Evolutionary conservation across 2,113 vertebrate genomes (phyloP).

Genomic region (Cavia aperea): DNA sequence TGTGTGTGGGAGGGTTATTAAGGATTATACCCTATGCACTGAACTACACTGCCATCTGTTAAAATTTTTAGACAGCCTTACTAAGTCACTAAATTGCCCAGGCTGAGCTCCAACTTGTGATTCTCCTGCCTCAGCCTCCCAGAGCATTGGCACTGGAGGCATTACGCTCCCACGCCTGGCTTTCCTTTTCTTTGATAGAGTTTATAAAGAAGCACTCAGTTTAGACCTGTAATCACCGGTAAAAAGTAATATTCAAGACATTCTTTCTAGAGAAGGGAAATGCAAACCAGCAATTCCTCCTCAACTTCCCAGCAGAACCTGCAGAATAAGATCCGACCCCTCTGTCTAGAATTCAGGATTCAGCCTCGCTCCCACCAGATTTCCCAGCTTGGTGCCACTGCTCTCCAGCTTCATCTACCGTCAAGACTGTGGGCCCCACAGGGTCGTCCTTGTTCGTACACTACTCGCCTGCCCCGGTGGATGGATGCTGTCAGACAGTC

Average conservation of each 20-base stretch:
- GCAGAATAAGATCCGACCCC: background rate
- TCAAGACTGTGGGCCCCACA: background rate
- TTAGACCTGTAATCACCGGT: background rate
- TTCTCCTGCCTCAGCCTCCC: background rate
- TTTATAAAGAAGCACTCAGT: background rate
- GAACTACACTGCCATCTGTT: background rate
- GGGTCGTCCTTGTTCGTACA: background rate
- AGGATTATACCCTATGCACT: background rate
- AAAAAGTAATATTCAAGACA: background rate
- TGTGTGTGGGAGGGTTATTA: background rate
- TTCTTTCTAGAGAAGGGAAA: background rate
- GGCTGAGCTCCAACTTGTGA: background rate
- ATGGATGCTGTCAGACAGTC: background rate
- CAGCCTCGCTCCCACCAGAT: accelerated
- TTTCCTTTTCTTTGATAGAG: background rate
- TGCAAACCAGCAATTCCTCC: background rate
- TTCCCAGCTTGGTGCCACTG: background rate
- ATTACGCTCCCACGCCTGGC: background rate
- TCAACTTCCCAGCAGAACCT: background rate
- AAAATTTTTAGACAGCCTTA: background rate
- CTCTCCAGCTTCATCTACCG: background rate
- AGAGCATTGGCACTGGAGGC: background rate
- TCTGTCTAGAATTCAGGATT: background rate
- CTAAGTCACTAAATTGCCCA: background rate
- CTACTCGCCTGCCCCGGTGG: background rate